Evolutionary conservation across 2,888 invertebrate genomes (phyloP), one percentile per base, ranked within the genome.

Genomic region (Cynaeus angustus): DNA sequence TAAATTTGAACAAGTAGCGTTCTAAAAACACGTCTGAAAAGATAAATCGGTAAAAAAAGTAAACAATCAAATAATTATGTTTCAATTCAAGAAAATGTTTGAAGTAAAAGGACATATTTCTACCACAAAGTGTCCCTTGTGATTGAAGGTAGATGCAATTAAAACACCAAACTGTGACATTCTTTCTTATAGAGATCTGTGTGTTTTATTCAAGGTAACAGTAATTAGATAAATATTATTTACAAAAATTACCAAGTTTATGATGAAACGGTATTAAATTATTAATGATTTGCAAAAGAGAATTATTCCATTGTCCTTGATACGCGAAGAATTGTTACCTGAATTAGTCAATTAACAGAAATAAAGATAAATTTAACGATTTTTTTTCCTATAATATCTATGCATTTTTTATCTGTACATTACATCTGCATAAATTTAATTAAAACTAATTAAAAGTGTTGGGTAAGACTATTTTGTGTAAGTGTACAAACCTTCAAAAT

Each of bases 221-320:
- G 14, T 16, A 46, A 46, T 46, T 46, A 46, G 28, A 50, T 28
- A 50, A 10, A 50, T 50, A 16, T 50, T 28, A 50, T 50, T 50
- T 21, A 41, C 21, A 28, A 50, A 10, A 50, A 28, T 50, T 26
- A 50, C n/a, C 16, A 21, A 21, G 16, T 26, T 21, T 50, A 28
- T 50, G 48, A 28, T 50, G 48, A 50, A 50, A 50, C 26, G 16
- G 48, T 28, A 26, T 50, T 50, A 50, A 50, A 50, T 50, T 50
- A 16, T 16, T 16, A 46, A 46, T 46, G 21, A 46, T 50, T 50
- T 53, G 53, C 53, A 41, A 56, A 43, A 58, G 12, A 7, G 26
- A 58, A 43, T 45, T 46, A 30, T 33, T 21, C 33, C 16, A 46
- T 28, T 37, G 59, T 45, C 59, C 59, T 59, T 59, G 59, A 46